Evolutionary conservation across 2,888 invertebrate genomes (phyloP), one percentile per base, ranked within the genome.

Genomic region (Nymphalis polychloros): DNA sequence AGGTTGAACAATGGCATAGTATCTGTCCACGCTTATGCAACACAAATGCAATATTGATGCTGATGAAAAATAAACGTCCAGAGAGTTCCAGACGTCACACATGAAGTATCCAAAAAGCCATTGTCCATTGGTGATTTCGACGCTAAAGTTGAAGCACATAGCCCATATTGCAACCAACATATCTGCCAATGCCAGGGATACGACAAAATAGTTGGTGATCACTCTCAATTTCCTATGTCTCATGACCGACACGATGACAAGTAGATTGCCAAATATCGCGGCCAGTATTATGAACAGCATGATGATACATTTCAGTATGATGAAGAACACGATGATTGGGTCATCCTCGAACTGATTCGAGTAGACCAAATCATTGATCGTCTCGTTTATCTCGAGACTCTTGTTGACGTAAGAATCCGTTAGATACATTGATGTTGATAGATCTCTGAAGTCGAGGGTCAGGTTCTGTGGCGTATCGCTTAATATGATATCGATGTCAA

Each of bases 41-140:
- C 98, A 98, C 65, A 99, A 89, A 89, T 99, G 98, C 23, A 98
- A 93, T 68, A 98, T 98, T 17, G 98, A 98, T 0, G 98, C 98
- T 1, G 96, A 98, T 77, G 96, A 97, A 85, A 98, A 98, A 82
- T 98, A 97, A 1, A 99, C 98, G 86, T 99, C 98, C 76, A 98
- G 93, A 1, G 98, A 97, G 87, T 98, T 98, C 97, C 98, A 99
- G 19, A 98, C 97, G 86, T 98, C 98, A 87, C 98, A 98, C 96
- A 98, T 97, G 81, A 97, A 96, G 79, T 96, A 95, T 0, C 97
- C 97, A 79, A 98, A 98, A 72, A 97, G 86, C 98, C 98, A 98
- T 74, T 93, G 94, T 13, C 96, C 96, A 20, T 96, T 96, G 1
- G 96, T 96, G 20, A 98, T 93, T 85, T 97, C 97, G 46, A 97